Evolutionary conservation across 1,140 invertebrate genomes (phyloP).

Genomic region (Panagrolaimus sp.): DNA sequence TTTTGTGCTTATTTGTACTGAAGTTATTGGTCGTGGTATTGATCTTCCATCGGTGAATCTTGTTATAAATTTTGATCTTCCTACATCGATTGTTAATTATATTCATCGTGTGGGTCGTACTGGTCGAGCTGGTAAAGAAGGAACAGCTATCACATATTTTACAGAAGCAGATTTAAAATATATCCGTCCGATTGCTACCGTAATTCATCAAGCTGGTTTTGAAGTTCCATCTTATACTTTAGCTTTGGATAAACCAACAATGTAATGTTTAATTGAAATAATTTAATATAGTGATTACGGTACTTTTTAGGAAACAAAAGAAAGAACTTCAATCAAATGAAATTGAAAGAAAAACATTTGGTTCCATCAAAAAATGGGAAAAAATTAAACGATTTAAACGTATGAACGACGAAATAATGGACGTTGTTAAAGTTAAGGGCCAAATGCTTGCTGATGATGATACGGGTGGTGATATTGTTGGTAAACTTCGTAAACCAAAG

Average conservation of each 20-base stretch:
- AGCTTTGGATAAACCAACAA: slow-evolving; percentile 42
- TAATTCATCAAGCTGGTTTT: slow-evolving; percentile 54
- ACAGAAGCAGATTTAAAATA: slow-evolving; percentile 71
- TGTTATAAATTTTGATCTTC: slow-evolving; percentile 96
- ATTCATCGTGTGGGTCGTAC: slow-evolving; percentile 87
- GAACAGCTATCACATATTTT: slow-evolving; percentile 89
- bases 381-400: slow-evolving; percentile 22
- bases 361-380: slow-evolving; percentile 26
- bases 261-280: slow-evolving; percentile 15
- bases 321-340: background rate
- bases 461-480: background rate
- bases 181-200: slow-evolving; percentile 53
- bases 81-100: slow-evolving; percentile 80
- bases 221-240: slow-evolving; percentile 54
- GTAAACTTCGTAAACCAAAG: slow-evolving; percentile 18
- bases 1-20: slow-evolving; percentile 93
- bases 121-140: slow-evolving; percentile 75
- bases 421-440: background rate
- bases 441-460: background rate
- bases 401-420: background rate
- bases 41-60: slow-evolving; percentile 95
- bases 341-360: slow-evolving; percentile 25
- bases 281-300: background rate
- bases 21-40: slow-evolving; percentile 89
- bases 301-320: slow-evolving; percentile 11